These are phyloP conservation scores for Sebastes schlegelii DNA, from an alignment of 2,113 vertebrate species.

Conservation along the genomic window DNA sequence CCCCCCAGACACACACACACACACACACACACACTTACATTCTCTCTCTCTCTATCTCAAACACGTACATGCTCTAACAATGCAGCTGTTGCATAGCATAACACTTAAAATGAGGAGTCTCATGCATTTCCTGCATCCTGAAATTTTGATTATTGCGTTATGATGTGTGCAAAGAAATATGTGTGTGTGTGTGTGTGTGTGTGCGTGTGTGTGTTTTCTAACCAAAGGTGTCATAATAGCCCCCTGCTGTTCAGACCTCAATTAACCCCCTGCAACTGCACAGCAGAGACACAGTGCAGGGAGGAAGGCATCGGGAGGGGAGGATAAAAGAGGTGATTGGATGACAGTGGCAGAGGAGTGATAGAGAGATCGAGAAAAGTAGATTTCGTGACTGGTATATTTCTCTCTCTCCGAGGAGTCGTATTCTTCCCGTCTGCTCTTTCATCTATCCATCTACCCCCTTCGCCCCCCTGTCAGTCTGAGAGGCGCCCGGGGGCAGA, in stretches of 20 bases:
- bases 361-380: constrained; percentile 59
- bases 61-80: constrained; percentile 29
- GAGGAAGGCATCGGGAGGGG: constrained; percentile 31
- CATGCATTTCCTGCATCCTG: constrained; percentile 3
- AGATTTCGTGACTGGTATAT: constrained; percentile 65
- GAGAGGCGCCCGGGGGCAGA: constrained; percentile 74
- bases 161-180: constrained; percentile 13
- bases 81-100: constrained; percentile 38
- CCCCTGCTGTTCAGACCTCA: constrained; percentile 76
- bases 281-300: constrained; percentile 52
- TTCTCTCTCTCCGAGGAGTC: constrained; percentile 57
- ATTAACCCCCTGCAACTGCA: constrained; percentile 79
- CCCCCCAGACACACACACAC: constrained; percentile 13
- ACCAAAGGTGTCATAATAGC: constrained; percentile 74
- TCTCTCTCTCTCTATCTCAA: background rate
- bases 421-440: constrained; percentile 61
- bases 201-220: constrained; percentile 41
- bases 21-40: constrained; percentile 14
- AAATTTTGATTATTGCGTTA: constrained; percentile 32
- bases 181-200: constrained; percentile 23
- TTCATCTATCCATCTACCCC: constrained; percentile 72
- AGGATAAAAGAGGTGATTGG: constrained; percentile 60
- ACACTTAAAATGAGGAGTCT: constrained; percentile 7
- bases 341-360: constrained; percentile 42
- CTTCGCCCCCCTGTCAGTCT: constrained; percentile 56